phyloP scores from a whole-genome alignment of 1,140 invertebrate genomes.

The Nymphalis io region DNA sequence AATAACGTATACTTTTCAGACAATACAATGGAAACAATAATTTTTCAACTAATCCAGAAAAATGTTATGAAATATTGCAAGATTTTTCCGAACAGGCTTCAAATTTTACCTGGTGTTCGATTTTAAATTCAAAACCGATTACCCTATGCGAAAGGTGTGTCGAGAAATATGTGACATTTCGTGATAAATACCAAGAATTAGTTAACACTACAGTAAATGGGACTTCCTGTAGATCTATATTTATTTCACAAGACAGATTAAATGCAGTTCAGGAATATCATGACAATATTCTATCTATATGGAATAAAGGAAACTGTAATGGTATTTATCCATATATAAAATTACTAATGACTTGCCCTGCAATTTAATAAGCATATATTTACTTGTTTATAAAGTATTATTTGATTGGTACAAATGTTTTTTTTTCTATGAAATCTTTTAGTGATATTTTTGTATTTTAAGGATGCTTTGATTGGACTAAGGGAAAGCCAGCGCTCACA shows the following conservation, averaged over 20 bases:
- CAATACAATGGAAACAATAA: conserved; percentile 33
- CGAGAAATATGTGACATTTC: conserved; percentile 73
- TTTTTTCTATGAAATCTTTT: no score
- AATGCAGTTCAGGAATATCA: conserved; percentile 79
- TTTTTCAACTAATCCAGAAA: conserved; percentile 40
- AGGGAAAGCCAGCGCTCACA: conserved; percentile 65
- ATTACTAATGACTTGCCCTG: background rate
- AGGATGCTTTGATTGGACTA: conserved; percentile 80
- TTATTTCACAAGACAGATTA: conserved; percentile 80
- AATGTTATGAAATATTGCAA: conserved; percentile 60
- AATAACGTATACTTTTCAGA: conserved; percentile 41
- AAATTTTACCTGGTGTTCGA: conserved; percentile 80
- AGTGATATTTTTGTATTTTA: conserved; percentile 44
- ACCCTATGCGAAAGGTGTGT: conserved; percentile 81
- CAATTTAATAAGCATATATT: background rate
- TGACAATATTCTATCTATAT: conserved; percentile 75
- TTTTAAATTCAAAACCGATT: conserved; percentile 79
- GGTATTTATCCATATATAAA: conserved; percentile 60
- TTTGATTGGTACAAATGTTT: no score
- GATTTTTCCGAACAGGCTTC: conserved; percentile 76
- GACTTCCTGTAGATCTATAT: conserved; percentile 78
- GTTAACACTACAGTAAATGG: conserved; percentile 69
- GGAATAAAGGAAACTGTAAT: conserved; percentile 81
- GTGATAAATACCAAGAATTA: conserved; percentile 77
- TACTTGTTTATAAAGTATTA: no score